These are phyloP conservation scores for Eulimnadia texana DNA, from an alignment of 1,140 invertebrate species.

Conservation along the genomic window DNA sequence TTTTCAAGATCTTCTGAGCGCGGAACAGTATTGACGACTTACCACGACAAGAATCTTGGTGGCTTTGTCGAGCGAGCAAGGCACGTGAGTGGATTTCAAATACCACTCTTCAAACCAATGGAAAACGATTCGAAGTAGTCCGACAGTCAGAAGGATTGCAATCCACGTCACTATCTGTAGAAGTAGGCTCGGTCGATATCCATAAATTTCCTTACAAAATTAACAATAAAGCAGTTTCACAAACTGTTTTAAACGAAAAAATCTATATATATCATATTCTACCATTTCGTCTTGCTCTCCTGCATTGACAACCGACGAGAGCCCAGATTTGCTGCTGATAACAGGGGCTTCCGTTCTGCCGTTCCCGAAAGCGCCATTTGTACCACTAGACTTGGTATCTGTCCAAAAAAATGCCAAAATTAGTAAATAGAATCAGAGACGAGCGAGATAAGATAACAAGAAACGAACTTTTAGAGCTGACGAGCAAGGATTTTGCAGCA, in stretches of 20 bases:
- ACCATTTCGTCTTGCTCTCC: slow-evolving; percentile 9
- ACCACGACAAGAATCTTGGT: slow-evolving; percentile 61
- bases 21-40: slow-evolving; percentile 26
- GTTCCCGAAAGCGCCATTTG: background rate
- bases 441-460: background rate
- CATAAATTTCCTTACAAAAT: slow-evolving; percentile 40
- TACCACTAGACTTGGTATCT: background rate
- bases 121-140: slow-evolving; percentile 59
- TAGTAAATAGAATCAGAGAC: no score
- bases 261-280: background rate
- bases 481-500: background rate
- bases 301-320: background rate
- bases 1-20: background rate
- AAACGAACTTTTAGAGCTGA: background rate
- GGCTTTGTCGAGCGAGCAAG: slow-evolving; percentile 52
- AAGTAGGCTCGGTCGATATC: slow-evolving; percentile 38
- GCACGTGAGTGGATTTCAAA: slow-evolving; percentile 52
- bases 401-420: no score
- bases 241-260: no score
- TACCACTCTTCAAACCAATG: slow-evolving; percentile 73
- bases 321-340: background rate
- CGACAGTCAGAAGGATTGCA: slow-evolving; percentile 47
- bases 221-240: background rate
- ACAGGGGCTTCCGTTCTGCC: background rate
- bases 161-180: slow-evolving; percentile 41